Percentiles rank a stretch among this genome's conserved stretches.
Conservation (phyloP, 2,888 invertebrate species). For the Allygus modestus region DNA sequence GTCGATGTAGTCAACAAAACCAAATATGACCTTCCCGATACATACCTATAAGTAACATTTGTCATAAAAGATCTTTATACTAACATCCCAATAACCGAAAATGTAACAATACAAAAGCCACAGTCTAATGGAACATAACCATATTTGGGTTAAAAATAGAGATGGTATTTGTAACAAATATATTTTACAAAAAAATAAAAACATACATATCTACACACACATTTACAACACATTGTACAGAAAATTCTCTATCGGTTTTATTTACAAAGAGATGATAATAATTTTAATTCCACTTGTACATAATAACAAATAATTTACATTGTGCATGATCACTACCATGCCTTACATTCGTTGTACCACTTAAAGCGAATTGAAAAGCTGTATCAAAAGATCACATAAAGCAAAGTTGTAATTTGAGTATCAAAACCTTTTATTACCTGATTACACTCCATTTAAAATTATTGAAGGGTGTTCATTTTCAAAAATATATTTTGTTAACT, state of each 20-base stretch:
- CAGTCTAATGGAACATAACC: no score
- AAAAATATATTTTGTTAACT: not conserved
- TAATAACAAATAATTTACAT: conserved; percentile 25
- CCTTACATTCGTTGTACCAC: not conserved
- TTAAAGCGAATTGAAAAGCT: conserved; percentile 19
- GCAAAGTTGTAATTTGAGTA: not conserved
- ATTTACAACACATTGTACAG: conserved; percentile 31
- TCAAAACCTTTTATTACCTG: not conserved
- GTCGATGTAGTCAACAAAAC: no score
- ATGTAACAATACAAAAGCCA: no score
- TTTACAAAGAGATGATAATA: not conserved
- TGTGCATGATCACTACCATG: not conserved
- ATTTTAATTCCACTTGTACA: conserved; percentile 7
- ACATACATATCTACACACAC: conserved; percentile 38
- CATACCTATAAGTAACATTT: no score
- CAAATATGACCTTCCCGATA: no score
- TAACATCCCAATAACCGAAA: no score
- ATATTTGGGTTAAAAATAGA: no score
- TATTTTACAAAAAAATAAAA: conserved; percentile 43
- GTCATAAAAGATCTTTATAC: no score
- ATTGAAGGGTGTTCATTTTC: not conserved
- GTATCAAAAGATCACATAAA: not conserved
- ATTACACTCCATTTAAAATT: no score
- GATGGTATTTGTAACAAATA: conserved; percentile 6
- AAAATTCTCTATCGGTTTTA: not conserved